Evolutionary conservation across 2,113 vertebrate genomes (phyloP), one percentile per base, ranked within the genome.

Genomic region (Rhinolophus sinicus): DNA sequence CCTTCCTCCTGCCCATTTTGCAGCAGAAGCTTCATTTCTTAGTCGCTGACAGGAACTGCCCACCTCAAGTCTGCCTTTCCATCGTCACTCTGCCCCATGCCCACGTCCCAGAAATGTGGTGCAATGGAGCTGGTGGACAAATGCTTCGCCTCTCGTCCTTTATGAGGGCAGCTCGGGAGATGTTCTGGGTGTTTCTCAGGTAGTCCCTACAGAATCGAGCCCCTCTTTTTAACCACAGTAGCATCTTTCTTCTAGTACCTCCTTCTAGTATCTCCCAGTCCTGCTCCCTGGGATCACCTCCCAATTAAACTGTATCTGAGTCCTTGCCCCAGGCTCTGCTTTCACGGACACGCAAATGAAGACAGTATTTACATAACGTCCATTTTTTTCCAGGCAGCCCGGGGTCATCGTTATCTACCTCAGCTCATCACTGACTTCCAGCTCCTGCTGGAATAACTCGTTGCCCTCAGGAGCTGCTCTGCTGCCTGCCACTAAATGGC

Each of bases 401-500:
- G 0, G 1, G 11, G 38, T 18, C 50, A 16, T 28, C 60, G 1
- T 24, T 33, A 4, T 2, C 28, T 5, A 8, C 38, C 22, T n/a
- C 1, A 0, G 62, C 21, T 52, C 33, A 11, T 4, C 52, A 2
- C 5, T 33, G 2, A 33, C 64, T 44, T 50, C 60, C 64, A 62
- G 64, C 47, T 92, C 52, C 1, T 10, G 4, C 8, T 47, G 28
- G 19, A 35, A 14, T 3, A 18, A 3, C 0, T 0, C 0, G 24
- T 9, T 40, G 28, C 2, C 15, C 26, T 33, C 14, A 1, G 18
- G 50, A 35, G 19, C 47, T 13, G 0, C 1, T 1, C 0, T 4
- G 21, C 3, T 13, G 35, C 26, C 56, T 13, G 7, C 26, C 11
- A 5, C 8, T 7, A 1, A 21, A 54, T 4, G 5, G 84, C 54